Conservation (phyloP, 2,113 vertebrate genomes). For the Rhipidura dahli region DNA sequence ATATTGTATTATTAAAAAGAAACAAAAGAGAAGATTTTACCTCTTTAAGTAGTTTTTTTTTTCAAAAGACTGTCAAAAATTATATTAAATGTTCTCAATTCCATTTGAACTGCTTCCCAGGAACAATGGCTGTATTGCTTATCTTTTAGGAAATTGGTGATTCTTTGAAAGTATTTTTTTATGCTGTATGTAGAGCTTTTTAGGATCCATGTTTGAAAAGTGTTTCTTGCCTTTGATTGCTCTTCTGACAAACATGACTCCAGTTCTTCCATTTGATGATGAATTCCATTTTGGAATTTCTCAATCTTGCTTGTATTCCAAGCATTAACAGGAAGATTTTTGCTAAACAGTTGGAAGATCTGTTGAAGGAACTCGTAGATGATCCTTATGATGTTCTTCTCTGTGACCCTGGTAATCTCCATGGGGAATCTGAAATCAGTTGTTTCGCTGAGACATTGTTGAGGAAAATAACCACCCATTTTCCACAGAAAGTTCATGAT, state of each 20-base stretch:
- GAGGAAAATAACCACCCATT: constrained; percentile 1
- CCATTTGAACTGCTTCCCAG: constrained; percentile 39
- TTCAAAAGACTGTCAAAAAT: constrained; percentile 17
- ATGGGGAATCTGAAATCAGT: constrained; percentile 50
- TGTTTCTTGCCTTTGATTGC: neutral
- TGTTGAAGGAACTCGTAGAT: constrained; percentile 21
- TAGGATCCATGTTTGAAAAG: neutral
- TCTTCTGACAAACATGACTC: constrained; percentile 36
- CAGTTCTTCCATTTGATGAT: constrained; percentile 22
- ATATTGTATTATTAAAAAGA: neutral
- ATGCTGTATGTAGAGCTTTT: neutral
- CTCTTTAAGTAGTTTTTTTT: neutral
- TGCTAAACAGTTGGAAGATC: constrained; percentile 49
- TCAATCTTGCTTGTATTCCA: neutral
- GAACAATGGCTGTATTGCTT: constrained; percentile 65
- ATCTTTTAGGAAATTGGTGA: constrained; percentile 40
- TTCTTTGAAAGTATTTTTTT: constrained; percentile 65
- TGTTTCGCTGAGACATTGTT: constrained; percentile 15
- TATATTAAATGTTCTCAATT: constrained; percentile 51
- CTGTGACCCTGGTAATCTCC: neutral
- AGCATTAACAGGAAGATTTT: neutral
- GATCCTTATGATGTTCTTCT: neutral
- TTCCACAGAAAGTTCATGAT: constrained; percentile 9
- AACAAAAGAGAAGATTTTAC: neutral
- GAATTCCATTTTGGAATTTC: constrained; percentile 36